Evolutionary conservation across 2,797 vertebrate species (phyloP), one percentile per base, ranked within the genome.

Genomic region (Tachyglossus aculeatus): DNA sequence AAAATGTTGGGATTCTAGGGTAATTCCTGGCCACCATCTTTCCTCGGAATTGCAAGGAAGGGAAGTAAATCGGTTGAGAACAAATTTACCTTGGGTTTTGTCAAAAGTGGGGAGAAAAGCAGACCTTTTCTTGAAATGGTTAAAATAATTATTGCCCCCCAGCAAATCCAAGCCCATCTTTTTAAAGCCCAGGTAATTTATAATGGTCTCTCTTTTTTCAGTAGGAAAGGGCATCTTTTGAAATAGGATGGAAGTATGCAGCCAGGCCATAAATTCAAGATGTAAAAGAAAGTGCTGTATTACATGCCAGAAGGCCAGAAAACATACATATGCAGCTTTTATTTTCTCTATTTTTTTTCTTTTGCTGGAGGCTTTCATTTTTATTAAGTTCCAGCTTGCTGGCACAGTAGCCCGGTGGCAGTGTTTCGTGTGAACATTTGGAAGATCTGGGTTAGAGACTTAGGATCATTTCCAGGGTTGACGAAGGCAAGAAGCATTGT

Each of bases 291-390:
- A 45, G 29, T 8, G 15, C 64, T 53, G 18, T 32, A 36, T 10
- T 39, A 14, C 32, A 33, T 55, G 57, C 67, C 44, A 43, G 12
- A 43, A 52, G 45, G 7, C 38, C 1, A 1, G 14, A 34, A 36
- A 43, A 58, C 36, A 16, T 1, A 45, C 22, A 54, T 34, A 3
- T 60, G 41, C 24, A 55, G 29, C n/a, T 22, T 72, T 80, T 64
- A 67, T 34, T 57, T 44, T 72, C 71, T 16, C 5, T 67, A 22
- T 14, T 48, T 6, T 56, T 51, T 64, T 3, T 59, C 3, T 62
- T 71, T 79, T 78, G 50, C 60, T 25, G 53, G 13, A 27, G 58
- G 54, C 52, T 77, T 77, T 67, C 52, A 43, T 6, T 36, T 78
- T 24, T 78, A 67, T 77, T 68, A 51, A 59, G 48, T 60, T 74